Conservation (phyloP, 2,797 vertebrate genomes). For the Neopelma chrysocephalum region DNA sequence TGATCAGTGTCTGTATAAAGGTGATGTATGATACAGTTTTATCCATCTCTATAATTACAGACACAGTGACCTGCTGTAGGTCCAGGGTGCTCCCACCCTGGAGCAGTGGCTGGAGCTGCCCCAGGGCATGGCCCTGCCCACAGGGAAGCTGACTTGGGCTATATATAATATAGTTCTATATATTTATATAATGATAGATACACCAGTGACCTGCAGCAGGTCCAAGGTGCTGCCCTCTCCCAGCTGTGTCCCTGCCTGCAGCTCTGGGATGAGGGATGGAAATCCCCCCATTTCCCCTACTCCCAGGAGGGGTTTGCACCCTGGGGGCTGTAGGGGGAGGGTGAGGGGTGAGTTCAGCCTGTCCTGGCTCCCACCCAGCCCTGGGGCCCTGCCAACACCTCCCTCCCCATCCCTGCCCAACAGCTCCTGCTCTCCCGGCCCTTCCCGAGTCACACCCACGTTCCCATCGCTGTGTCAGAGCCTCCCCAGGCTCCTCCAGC, state of each 20-base stretch:
- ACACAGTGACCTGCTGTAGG: fast-evolving
- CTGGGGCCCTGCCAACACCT: neutral
- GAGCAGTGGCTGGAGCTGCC: neutral
- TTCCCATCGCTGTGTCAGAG: neutral
- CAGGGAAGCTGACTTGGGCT: neutral
- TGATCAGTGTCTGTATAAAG: too few relatives aligned
- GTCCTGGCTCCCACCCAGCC: neutral
- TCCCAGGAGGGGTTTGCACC: too few relatives aligned
- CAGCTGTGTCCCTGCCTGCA: neutral
- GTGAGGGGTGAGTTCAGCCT: neutral
- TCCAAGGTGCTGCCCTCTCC: too few relatives aligned
- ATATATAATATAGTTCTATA: too few relatives aligned
- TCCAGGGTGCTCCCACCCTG: fast-evolving
- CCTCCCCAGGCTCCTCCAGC: neutral
- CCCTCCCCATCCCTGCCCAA: neutral
- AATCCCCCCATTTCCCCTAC: too few relatives aligned
- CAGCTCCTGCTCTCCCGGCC: neutral
- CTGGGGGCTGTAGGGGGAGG: neutral
- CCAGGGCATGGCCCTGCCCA: neutral
- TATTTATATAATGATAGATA: too few relatives aligned
- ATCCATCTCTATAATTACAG: fast-evolving
- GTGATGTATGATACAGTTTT: fast-evolving
- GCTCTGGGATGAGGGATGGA: neutral
- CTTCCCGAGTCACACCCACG: fast-evolving
- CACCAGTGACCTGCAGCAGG: too few relatives aligned